A percentile compares a stretch with the other conserved stretches of the same genome.
Evolutionary conservation across 2,113 vertebrate species (phyloP).

Genomic region (Lasiurus cinereus): DNA sequence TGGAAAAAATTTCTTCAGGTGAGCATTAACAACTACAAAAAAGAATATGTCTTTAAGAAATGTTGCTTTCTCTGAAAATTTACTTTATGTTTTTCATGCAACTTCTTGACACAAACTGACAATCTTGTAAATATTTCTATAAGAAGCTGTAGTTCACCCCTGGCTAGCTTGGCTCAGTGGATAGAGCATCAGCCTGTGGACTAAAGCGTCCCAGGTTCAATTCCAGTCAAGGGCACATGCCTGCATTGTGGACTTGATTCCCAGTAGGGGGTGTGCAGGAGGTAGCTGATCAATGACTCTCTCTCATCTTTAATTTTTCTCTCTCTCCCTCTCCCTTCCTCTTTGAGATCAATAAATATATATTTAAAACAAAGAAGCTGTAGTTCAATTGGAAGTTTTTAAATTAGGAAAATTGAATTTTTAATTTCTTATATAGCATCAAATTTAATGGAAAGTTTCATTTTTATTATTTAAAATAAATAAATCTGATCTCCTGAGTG

Average conservation of each 20-base stretch:
- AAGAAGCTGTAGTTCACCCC: constrained; percentile 20
- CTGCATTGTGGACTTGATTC: no score
- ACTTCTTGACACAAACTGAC: constrained; percentile 43
- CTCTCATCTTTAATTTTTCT: no score
- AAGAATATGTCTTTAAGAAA: not conserved
- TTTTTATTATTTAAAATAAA: constrained; percentile 43
- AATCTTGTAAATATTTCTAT: constrained; percentile 42
- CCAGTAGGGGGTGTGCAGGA: no score
- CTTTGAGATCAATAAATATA: no score
- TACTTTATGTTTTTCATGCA: constrained; percentile 1
- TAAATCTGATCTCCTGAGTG: not conserved
- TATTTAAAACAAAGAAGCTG: not conserved
- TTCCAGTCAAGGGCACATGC: no score
- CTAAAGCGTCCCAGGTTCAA: no score
- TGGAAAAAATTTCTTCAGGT: no score
- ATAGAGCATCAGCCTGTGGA: no score
- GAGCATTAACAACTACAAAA: no score
- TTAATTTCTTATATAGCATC: constrained; percentile 50
- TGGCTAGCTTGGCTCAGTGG: no score
- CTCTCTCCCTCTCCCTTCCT: no score
- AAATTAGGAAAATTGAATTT: constrained; percentile 65
- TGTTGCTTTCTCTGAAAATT: constrained; percentile 9
- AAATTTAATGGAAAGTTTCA: constrained; percentile 63
- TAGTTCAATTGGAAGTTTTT: constrained; percentile 61
- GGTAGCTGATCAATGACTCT: no score